Conservation (phyloP, 2,113 vertebrate species). For the Candoia aspera region DNA sequence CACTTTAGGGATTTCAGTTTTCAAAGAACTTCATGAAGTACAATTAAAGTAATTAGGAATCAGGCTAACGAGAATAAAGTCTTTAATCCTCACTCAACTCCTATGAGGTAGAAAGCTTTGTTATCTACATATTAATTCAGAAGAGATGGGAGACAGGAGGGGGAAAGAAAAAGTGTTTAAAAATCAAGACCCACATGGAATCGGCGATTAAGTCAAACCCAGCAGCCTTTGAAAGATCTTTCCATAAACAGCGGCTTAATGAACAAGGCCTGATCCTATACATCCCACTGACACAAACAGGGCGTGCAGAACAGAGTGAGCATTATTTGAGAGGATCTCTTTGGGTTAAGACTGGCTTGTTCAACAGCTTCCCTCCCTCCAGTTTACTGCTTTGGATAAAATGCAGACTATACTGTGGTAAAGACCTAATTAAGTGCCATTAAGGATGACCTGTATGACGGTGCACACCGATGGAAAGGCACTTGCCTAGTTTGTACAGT, state of each 20-base stretch:
- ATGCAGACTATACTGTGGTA: too few relatives aligned
- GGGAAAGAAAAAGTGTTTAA: not conserved
- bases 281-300: not conserved
- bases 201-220: not conserved
- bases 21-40: not conserved
- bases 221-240: not conserved
- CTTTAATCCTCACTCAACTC: not conserved
- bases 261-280: not conserved
- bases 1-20: accelerated
- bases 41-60: not conserved
- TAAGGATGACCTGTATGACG: too few relatives aligned
- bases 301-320: not conserved
- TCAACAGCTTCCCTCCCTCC: too few relatives aligned
- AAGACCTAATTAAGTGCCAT: too few relatives aligned
- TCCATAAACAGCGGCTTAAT: not conserved
- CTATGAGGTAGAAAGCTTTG: not conserved
- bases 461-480: too few relatives aligned
- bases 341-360: too few relatives aligned
- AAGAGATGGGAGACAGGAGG: not conserved
- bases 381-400: too few relatives aligned
- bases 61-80: not conserved
- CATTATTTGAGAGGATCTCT: too few relatives aligned
- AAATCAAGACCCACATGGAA: not conserved
- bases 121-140: conserved; percentile 6
- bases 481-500: not conserved